Conservation (phyloP, 2,888 invertebrate species). For the Nephrocerus scutellatus region DNA sequence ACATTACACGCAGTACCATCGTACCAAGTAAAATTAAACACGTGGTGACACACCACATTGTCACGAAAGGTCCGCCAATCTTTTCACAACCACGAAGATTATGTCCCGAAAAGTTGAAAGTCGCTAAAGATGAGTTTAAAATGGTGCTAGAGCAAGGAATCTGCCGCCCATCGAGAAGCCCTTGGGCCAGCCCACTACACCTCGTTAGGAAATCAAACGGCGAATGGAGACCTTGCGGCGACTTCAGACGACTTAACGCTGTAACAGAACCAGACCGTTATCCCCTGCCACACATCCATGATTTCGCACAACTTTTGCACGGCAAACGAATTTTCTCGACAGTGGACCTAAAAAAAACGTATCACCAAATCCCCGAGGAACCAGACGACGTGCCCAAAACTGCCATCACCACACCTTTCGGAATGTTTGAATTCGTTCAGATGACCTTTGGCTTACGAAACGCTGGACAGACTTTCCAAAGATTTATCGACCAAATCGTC, state of each 20-base stretch:
- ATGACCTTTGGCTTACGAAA: slow-evolving; percentile 37
- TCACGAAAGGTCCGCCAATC: slow-evolving; percentile 16
- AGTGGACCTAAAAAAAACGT: slow-evolving; percentile 30
- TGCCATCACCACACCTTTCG: slow-evolving; percentile 33
- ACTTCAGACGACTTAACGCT: slow-evolving; percentile 20
- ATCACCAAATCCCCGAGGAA: slow-evolving; percentile 33
- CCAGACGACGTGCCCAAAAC: slow-evolving; percentile 26
- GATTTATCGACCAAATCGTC: slow-evolving; percentile 32
- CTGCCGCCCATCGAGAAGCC: slow-evolving; percentile 40
- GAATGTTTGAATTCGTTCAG: slow-evolving; percentile 31
- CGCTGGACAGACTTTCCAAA: slow-evolving; percentile 35
- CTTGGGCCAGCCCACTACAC: slow-evolving; percentile 42
- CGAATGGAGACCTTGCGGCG: slow-evolving; percentile 33
- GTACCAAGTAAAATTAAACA: not conserved
- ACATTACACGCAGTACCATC: slow-evolving; percentile 1
- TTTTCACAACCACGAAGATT: slow-evolving; percentile 23
- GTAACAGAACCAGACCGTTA: slow-evolving; percentile 35
- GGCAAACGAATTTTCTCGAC: slow-evolving; percentile 20
- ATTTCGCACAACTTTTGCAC: slow-evolving; percentile 17
- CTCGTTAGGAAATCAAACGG: slow-evolving; percentile 24
- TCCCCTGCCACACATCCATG: slow-evolving; percentile 26
- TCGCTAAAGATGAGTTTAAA: slow-evolving; percentile 17
- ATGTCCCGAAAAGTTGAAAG: slow-evolving; percentile 23
- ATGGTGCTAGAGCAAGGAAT: slow-evolving; percentile 34
- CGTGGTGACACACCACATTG: slow-evolving; percentile 16